These are phyloP conservation scores for Oreochromis spilurus DNA, from an alignment of 2,113 vertebrate species.

Conservation along the genomic window DNA sequence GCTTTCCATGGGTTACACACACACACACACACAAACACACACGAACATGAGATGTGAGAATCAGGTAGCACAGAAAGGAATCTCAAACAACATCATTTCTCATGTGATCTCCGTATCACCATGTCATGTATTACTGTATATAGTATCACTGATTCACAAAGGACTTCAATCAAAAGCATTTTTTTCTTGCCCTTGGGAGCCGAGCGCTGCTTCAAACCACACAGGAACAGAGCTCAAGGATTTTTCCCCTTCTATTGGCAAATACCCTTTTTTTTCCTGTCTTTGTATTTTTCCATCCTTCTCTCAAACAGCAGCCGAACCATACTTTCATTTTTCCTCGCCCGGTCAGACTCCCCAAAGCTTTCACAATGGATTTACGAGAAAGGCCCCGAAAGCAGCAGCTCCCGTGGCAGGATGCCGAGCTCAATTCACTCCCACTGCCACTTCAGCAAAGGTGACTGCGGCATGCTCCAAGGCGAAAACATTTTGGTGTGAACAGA, in stretches of 20 bases:
- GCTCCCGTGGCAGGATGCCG: slow-evolving; percentile 15
- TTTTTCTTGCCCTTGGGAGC: neutral
- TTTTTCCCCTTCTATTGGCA: slow-evolving; percentile 3
- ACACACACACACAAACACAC: neutral
- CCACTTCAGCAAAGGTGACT: neutral
- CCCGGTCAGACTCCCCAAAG: slow-evolving; percentile 17
- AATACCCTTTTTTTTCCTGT: slow-evolving; percentile 26
- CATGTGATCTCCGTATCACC: neutral
- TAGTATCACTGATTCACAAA: neutral
- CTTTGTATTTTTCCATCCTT: slow-evolving; percentile 33
- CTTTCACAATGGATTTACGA: slow-evolving; percentile 40
- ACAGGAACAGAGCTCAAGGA: neutral
- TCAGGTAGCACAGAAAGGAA: slow-evolving; percentile 9
- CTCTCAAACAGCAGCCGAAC: neutral
- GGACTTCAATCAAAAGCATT: neutral
- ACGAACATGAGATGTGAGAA: slow-evolving; percentile 1
- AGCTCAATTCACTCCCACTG: neutral
- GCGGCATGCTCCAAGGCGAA: neutral
- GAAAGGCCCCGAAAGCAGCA: slow-evolving; percentile 13
- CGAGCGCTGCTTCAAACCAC: neutral
- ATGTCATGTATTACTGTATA: neutral
- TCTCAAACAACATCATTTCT: neutral
- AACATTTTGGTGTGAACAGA: neutral
- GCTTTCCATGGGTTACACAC: neutral
- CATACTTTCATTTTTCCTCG: neutral